Evolutionary conservation across 1,140 invertebrate genomes (phyloP), one percentile per base, ranked within the genome.

Genomic region (Adelges cooleyi): DNA sequence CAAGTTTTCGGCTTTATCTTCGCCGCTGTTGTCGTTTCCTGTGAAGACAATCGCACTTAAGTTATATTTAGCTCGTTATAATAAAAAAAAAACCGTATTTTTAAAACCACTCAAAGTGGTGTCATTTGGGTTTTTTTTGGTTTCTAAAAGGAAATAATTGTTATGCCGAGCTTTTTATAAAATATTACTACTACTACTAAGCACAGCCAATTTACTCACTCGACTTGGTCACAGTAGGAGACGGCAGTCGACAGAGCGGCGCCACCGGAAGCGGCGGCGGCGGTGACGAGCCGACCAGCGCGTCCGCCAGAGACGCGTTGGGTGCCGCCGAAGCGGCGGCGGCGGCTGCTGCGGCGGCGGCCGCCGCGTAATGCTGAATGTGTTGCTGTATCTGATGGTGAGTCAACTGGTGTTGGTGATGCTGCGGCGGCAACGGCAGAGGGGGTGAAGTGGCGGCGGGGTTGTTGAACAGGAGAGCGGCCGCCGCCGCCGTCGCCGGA

Each of bases 371-470:
- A 6, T 62, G 56, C 10, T 62, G 56, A 5, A 62, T 13, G 3
- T 62, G 56, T 1, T 62, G 56, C 9, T 62, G 56, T 3, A 62
- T 62, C 17, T 62, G 56, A 4, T 62, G 56, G 6, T 62, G 56
- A 27, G 29, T 33, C 29, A 33, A 33, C 29, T 33, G 29, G 5
- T 62, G 56, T 10, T 56, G 53, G 2, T 54, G 53, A 56, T 62
- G 56, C 8, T 62, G 56, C 10, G 56, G 56, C 8, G 40, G 38
- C 25, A 46, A 3, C 1, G 56, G 38, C n/a, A 46, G 56, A 0
- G 56, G 56, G 5, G 56, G 23, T 11, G 29, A 5, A 6, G 29
- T 3, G 56, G 44, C 5, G 38, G 44, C 1, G 56, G 38, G 3
- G 40, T 40, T 33, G 11, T 42, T 62, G 13, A 62, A 62, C 2